Conservation (phyloP, 2,797 vertebrate genomes). For the Cryptoblepharus egeriae region DNA sequence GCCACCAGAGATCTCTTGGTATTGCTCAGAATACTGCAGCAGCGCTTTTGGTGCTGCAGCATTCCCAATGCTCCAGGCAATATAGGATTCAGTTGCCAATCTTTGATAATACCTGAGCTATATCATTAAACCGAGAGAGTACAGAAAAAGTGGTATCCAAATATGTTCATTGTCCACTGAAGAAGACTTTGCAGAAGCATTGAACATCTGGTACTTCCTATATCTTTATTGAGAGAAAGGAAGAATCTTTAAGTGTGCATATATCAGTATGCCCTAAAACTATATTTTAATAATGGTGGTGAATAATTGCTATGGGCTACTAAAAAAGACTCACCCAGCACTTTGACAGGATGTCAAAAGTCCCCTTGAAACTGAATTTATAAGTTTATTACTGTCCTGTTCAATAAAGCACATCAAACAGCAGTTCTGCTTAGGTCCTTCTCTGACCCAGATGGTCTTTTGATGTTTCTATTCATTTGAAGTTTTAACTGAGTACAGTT, state of each 20-base stretch:
- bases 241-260: conserved; percentile 4
- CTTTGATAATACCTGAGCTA: background rate
- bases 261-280: conserved; percentile 37
- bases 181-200: background rate
- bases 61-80: too few species aligned
- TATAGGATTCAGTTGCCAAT: too few species aligned
- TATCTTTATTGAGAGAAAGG: background rate
- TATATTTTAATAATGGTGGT: conserved; percentile 59
- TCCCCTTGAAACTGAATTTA: conserved; percentile 69
- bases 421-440: conserved; percentile 55
- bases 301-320: conserved; percentile 62
- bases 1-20: too few species aligned
- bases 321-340: conserved; percentile 59
- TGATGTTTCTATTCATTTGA: conserved; percentile 64
- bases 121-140: background rate
- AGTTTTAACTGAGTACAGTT: conserved; percentile 56
- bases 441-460: conserved; percentile 61
- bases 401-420: conserved; percentile 67
- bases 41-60: too few species aligned
- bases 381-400: conserved; percentile 67
- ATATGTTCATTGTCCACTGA: background rate
- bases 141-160: background rate
- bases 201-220: background rate
- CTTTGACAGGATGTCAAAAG: conserved; percentile 65
- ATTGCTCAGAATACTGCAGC: too few species aligned